Base-by-base conservation (phyloP, 35 echinoderm and acorn worm genomes). In the Lytechinus pictus region DNA sequence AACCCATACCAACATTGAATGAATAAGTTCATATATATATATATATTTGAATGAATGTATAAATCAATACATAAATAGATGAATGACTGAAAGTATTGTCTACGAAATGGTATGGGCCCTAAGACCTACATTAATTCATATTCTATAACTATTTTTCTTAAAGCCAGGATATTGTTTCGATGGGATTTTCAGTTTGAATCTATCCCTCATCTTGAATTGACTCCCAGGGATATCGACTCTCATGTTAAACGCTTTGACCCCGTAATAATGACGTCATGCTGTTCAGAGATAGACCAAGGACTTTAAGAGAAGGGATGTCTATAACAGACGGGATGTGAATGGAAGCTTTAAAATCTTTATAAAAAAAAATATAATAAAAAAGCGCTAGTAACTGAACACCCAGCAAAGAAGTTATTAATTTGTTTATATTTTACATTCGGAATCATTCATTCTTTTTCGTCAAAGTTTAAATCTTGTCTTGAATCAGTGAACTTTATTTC, bases 181-280 rank as follows among this genome's bases (percentile, higher is more conserved):
- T 44, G 33, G 33, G 0, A 44, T 44, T 44, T 44, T 44, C 33
- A 44, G 33, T 44, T 44, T 44, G 33, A 44, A 44, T 44, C 33
- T 44, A 2, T 44, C 33, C 1, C 33, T 44, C 33, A 0, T 44
- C 33, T 44, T 44, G 33, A 44, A 24, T 24, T 79, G 19, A n/a
- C 66, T 79, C 66, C 66, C 66, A 79, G 12, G 66, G 16, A 79
- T 79, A 79, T 79, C 66, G 6, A 24, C 66, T 79, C 66, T 79
- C 66, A 24, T 79, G 24, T 79, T 79, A 79, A 79, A 79, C 66
- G 66, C 66, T 79, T 79, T 79, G 66, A 79, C 66, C 66, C 66
- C 19, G 66, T 24, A 24, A 7, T 79, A 79, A 79, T 79, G 66
- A 79, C n/a, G 19, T 79, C 66, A 6, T 79, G 66, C 66, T 79